phyloP scores from a whole-genome alignment of 2,113 vertebrate genomes.

The Cyrtonyx montezumae region DNA sequence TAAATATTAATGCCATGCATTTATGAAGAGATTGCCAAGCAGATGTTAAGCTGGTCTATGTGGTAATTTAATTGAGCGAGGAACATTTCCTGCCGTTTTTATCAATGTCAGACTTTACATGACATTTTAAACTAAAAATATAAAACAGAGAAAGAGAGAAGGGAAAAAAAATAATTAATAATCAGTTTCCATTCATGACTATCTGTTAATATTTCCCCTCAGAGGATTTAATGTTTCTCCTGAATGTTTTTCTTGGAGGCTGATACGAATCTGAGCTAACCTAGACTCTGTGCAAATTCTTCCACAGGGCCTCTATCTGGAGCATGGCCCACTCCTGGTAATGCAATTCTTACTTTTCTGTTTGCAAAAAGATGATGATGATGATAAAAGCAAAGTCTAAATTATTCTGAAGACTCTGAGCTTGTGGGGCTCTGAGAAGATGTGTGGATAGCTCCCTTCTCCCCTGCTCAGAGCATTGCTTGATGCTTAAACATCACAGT shows the following conservation, averaged over 20 bases:
- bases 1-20: constrained; percentile 79
- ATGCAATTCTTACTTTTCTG: constrained; percentile 60
- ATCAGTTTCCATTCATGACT: constrained; percentile 75
- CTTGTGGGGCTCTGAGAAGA: constrained; percentile 30
- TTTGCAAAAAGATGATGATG: constrained; percentile 61
- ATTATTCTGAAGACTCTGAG: constrained; percentile 46
- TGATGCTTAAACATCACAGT: constrained; percentile 23
- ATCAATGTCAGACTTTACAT: constrained; percentile 78
- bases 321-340: constrained; percentile 52
- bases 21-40: constrained; percentile 73
- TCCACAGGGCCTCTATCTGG: constrained; percentile 68
- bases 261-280: constrained; percentile 65
- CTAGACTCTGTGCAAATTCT: constrained; percentile 70
- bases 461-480: neutral
- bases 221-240: constrained; percentile 74
- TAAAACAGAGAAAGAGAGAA: constrained; percentile 58
- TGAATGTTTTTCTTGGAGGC: constrained; percentile 80
- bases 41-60: constrained; percentile 76
- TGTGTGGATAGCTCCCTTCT: neutral
- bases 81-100: constrained; percentile 82
- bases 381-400: constrained; percentile 58
- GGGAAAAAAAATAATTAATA: constrained; percentile 78
- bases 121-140: constrained; percentile 78
- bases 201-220: constrained; percentile 77
- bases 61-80: constrained; percentile 78